Evolutionary conservation across 2,797 vertebrate species (phyloP).

Genomic region (Trachurus trachurus): DNA sequence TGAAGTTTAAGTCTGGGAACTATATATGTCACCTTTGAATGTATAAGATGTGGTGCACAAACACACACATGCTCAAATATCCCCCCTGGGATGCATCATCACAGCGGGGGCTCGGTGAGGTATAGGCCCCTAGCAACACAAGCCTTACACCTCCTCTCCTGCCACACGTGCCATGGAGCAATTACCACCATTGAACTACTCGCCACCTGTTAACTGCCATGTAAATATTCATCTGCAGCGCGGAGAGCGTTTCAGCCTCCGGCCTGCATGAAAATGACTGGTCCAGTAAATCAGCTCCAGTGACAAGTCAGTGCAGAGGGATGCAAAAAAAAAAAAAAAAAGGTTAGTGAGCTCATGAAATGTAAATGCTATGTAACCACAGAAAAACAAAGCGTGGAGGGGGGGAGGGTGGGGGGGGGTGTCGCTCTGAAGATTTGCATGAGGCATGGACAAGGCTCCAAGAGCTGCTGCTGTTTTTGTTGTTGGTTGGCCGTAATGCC

Average conservation of each 20-base stretch:
- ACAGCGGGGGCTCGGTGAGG: slow-evolving; percentile 36
- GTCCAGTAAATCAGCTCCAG: slow-evolving; percentile 72
- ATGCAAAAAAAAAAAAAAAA: slow-evolving; percentile 42
- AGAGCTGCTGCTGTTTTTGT: slow-evolving; percentile 22
- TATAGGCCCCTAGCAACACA: slow-evolving; percentile 47
- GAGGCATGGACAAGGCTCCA: slow-evolving; percentile 31
- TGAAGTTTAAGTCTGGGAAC: neutral
- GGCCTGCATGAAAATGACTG: slow-evolving; percentile 72
- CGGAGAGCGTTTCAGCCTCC: slow-evolving; percentile 63
- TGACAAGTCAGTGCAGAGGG: slow-evolving; percentile 68
- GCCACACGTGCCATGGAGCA: slow-evolving; percentile 72
- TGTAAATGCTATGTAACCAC: slow-evolving; percentile 73
- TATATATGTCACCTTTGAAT: slow-evolving; percentile 1
- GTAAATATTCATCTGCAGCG: slow-evolving; percentile 83
- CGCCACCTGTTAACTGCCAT: slow-evolving; percentile 85
- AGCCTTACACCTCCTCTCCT: slow-evolving; percentile 58
- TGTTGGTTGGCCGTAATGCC: slow-evolving; percentile 7
- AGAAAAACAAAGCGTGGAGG: slow-evolving; percentile 58
- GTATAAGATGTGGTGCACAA: slow-evolving; percentile 32
- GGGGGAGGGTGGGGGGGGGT: slow-evolving; percentile 8
- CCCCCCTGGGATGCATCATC: slow-evolving; percentile 63
- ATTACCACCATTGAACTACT: slow-evolving; percentile 82
- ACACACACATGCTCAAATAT: slow-evolving; percentile 21
- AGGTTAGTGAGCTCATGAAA: slow-evolving; percentile 79
- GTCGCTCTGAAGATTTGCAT: slow-evolving; percentile 68